Evolutionary conservation across 2,113 vertebrate species (phyloP), one percentile per base, ranked within the genome.

Genomic region (Pygoscelis antarcticus): DNA sequence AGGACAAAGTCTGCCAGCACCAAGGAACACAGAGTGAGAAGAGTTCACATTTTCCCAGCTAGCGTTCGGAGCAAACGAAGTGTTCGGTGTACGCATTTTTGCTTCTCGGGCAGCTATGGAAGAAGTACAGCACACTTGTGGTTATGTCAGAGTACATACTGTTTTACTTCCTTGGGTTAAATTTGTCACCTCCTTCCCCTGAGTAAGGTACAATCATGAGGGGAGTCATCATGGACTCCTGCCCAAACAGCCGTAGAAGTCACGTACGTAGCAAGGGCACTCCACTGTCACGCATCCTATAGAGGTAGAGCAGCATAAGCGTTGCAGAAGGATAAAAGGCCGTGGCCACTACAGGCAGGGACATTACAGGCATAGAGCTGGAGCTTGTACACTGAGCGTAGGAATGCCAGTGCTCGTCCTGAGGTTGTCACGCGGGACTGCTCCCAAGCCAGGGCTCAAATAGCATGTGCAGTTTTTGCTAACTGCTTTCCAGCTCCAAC

Each of bases 231-330:
- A 25, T 3, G 16, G 69, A 16, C 47, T 47, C 14, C 65, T 69
- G 86, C 69, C 40, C 74, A 49, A 49, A 40, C 54, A 88, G 40
- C 49, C 1, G 0, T 4, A 38, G 21, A 42, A 80, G 62, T 46
- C 68, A 42, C 42, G 42, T 42, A 13, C 1, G 7, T 22, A 76
- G 66, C 6, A 0, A 70, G 55, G 58, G 17, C 57, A 18, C 38
- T 16, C 54, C 17, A 2, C 30, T 38, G 0, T 16, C 30, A 9
- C 1, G 14, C 13, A 18, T 38, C 49, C 44, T 36, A 1, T 9
- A 27, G 4, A 54, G 54, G 72, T 1, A 42, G 15, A 44, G 34
- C 21, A 22, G 25, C 2, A 2, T 7, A 20, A 49, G 29, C 1
- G 3, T 7, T 72, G 77, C 54, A 57, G 87, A 40, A 82, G 47